phyloP scores from a whole-genome alignment of 2,888 invertebrate genomes.

The Athetis lepigone region DNA sequence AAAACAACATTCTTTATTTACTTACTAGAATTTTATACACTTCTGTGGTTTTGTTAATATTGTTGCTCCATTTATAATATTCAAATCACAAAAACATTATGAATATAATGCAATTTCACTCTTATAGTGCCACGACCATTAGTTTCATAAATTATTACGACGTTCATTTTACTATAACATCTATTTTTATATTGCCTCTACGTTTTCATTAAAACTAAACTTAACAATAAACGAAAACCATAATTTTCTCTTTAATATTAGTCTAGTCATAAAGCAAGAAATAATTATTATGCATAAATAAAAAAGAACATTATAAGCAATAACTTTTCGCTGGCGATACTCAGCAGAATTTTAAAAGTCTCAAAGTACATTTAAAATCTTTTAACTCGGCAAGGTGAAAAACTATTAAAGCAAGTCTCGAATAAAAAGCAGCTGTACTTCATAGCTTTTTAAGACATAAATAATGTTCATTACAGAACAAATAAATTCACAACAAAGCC shows the following conservation, averaged over 20 bases:
- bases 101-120: constrained; percentile 16
- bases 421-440: constrained; percentile 52
- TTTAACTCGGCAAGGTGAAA: constrained; percentile 56
- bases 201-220: not conserved
- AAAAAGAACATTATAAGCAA: constrained; percentile 33
- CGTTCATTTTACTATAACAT: constrained; percentile 1
- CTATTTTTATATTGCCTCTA: constrained; percentile 3
- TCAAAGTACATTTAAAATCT: constrained; percentile 41
- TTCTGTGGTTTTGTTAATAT: no score
- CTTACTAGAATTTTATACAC: no score
- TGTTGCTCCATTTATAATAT: no score
- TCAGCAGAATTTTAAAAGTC: constrained; percentile 37
- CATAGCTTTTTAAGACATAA: constrained; percentile 43
- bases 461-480: constrained; percentile 33
- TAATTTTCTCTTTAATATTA: constrained; percentile 1
- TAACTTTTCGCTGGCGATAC: constrained; percentile 34
- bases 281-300: constrained; percentile 29
- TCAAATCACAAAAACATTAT: constrained; percentile 10
- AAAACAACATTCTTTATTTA: no score
- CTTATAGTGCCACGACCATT: not conserved
- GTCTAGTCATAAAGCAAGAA: constrained; percentile 11
- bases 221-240: constrained; percentile 5
- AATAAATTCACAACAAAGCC: constrained; percentile 31
- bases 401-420: constrained; percentile 49
- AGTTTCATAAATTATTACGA: constrained; percentile 21